phyloP scores from a whole-genome alignment of 2,888 invertebrate genomes.

The Globia sparganii region DNA sequence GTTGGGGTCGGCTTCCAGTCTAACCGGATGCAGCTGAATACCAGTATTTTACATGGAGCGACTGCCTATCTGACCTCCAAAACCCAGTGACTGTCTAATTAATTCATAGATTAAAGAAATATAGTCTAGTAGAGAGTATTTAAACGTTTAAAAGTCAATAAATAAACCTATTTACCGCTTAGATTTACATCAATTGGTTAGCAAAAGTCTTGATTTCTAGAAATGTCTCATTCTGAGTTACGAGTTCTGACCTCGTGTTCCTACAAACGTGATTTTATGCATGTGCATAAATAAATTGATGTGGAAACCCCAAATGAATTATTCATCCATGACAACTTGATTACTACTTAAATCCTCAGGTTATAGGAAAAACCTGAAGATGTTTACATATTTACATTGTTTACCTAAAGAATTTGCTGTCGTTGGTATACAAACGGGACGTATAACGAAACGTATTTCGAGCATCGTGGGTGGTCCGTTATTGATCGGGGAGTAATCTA shows the following conservation, averaged over 20 bases:
- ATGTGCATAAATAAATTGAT: constrained; percentile 20
- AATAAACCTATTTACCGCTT: constrained; percentile 20
- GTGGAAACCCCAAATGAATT: constrained; percentile 41
- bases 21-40: no score
- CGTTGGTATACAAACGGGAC: constrained; percentile 37
- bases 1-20: no score
- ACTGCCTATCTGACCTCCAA: no score
- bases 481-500: constrained; percentile 55
- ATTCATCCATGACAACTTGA: constrained; percentile 33
- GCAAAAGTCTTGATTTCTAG: constrained; percentile 5
- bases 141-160: constrained; percentile 15
- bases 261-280: constrained; percentile 12
- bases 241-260: constrained; percentile 15
- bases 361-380: constrained; percentile 20
- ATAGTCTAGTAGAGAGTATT: not conserved
- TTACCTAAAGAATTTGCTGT: constrained; percentile 19
- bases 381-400: constrained; percentile 34
- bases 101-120: not conserved
- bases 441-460: constrained; percentile 33
- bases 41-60: no score
- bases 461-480: constrained; percentile 58
- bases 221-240: constrained; percentile 1
- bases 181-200: constrained; percentile 9
- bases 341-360: constrained; percentile 13
- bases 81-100: no score